Evolutionary conservation across 2,797 vertebrate genomes (phyloP).

Genomic region (Anguilla marmorata): DNA sequence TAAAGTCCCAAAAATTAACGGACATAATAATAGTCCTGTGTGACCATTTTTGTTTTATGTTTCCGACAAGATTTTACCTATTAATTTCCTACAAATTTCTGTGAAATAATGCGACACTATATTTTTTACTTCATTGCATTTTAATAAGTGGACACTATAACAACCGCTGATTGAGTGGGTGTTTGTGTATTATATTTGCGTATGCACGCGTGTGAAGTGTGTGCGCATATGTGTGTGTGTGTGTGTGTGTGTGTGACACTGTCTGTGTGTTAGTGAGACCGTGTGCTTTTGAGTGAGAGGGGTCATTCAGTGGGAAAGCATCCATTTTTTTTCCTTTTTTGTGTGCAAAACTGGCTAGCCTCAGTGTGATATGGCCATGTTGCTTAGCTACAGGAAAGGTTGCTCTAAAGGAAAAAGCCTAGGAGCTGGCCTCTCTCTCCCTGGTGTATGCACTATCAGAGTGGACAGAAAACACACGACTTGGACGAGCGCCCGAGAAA

Average conservation of each 20-base stretch:
- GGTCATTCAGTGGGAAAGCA: conserved; percentile 60
- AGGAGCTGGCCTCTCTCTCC: conserved; percentile 41
- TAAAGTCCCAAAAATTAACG: conserved; percentile 9
- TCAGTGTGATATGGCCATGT: conserved; percentile 57
- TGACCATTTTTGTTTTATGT: conserved; percentile 7
- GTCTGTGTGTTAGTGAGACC: conserved; percentile 31
- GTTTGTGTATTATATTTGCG: not conserved
- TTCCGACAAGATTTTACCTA: not conserved
- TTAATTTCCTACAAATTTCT: not conserved
- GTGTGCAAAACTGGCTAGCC: conserved; percentile 65
- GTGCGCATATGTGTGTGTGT: conserved; percentile 8
- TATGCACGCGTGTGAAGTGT: not conserved
- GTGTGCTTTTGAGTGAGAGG: conserved; percentile 52
- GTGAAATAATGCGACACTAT: conserved; percentile 6
- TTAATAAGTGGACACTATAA: conserved; percentile 25
- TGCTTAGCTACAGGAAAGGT: conserved; percentile 51
- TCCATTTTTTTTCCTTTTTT: conserved; percentile 55
- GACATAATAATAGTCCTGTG: not conserved
- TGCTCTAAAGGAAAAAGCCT: conserved; percentile 51
- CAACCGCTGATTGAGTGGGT: not conserved
- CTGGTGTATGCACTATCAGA: conserved; percentile 44
- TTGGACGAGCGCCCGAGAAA: conserved; percentile 39
- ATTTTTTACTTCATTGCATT: not conserved
- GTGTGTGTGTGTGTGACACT: conserved; percentile 12
- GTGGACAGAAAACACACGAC: conserved; percentile 44